phyloP scores from a whole-genome alignment of 2,113 vertebrate genomes.

The Strix uralensis region DNA sequence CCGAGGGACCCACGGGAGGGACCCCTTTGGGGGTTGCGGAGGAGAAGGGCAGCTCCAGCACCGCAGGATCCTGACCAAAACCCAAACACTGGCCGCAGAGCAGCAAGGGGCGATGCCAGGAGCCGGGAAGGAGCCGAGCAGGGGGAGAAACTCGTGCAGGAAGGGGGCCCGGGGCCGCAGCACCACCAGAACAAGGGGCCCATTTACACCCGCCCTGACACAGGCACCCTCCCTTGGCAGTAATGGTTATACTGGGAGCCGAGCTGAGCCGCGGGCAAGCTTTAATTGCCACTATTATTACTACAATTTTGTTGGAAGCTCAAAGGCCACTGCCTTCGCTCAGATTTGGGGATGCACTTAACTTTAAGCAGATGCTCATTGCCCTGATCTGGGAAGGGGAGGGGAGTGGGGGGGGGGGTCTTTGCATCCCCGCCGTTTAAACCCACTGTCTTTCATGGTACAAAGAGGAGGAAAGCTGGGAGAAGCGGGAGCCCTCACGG shows the following conservation, averaged over 20 bases:
- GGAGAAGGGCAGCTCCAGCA: not conserved
- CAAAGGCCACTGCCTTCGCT: not conserved
- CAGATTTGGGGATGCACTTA: not conserved
- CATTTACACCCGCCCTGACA: not conserved
- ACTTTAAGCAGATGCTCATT: not conserved
- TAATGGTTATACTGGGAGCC: not conserved
- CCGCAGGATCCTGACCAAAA: not conserved
- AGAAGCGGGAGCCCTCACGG: not conserved
- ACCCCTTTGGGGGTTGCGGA: not conserved
- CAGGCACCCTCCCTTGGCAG: not conserved
- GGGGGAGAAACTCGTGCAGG: rapidly evolving
- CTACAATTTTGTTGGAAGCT: not conserved
- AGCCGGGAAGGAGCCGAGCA: not conserved
- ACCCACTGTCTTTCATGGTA: rapidly evolving
- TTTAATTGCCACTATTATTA: not conserved
- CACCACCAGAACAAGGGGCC: not conserved
- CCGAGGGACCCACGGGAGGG: not conserved
- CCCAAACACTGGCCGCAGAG: not conserved
- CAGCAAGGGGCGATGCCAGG: rapidly evolving
- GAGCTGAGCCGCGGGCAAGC: not conserved
- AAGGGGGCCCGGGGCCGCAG: not conserved
- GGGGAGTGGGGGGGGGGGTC: not conserved
- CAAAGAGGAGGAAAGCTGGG: not conserved
- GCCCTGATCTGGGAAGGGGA: not conserved
- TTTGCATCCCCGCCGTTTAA: rapidly evolving